phyloP scores from a whole-genome alignment of 2,113 vertebrate species.

The Bagarius yarrelli region DNA sequence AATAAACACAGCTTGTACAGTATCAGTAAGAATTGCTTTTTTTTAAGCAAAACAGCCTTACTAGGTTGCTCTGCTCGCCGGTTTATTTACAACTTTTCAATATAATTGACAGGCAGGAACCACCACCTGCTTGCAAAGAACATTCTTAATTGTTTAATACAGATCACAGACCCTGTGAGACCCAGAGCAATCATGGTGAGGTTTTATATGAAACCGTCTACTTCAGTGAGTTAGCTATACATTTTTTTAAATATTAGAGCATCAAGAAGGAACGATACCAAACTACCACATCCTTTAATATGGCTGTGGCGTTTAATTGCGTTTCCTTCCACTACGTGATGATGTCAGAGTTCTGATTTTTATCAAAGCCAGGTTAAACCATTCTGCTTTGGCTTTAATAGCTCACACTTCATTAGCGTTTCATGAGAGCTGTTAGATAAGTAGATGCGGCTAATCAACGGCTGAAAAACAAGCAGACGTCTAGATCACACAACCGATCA shows the following conservation, averaged over 20 bases:
- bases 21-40: not conserved
- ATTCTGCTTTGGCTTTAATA: slow-evolving; percentile 49
- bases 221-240: slow-evolving; percentile 18
- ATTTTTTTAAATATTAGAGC: not conserved
- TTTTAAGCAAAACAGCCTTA: no score
- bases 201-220: slow-evolving; percentile 5
- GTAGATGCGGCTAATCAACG: slow-evolving; percentile 31
- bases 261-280: not conserved
- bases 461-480: slow-evolving; percentile 36
- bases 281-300: not conserved
- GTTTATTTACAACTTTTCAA: slow-evolving; percentile 14
- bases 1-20: not conserved
- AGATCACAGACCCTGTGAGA: slow-evolving; percentile 22
- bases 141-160: slow-evolving; percentile 26
- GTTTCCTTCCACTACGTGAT: slow-evolving; percentile 1
- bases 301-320: slow-evolving; percentile 27
- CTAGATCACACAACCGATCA: slow-evolving; percentile 41
- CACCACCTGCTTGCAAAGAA: slow-evolving; percentile 22
- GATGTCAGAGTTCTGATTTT: slow-evolving; percentile 43
- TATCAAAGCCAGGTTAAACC: slow-evolving; percentile 41
- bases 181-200: slow-evolving; percentile 3
- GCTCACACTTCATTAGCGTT: slow-evolving; percentile 59
- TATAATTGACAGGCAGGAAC: slow-evolving; percentile 27
- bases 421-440: slow-evolving; percentile 43
- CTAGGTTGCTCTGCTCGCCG: not conserved